Evolutionary conservation across 2,888 invertebrate genomes (phyloP).

Genomic region (Acheta domesticus): DNA sequence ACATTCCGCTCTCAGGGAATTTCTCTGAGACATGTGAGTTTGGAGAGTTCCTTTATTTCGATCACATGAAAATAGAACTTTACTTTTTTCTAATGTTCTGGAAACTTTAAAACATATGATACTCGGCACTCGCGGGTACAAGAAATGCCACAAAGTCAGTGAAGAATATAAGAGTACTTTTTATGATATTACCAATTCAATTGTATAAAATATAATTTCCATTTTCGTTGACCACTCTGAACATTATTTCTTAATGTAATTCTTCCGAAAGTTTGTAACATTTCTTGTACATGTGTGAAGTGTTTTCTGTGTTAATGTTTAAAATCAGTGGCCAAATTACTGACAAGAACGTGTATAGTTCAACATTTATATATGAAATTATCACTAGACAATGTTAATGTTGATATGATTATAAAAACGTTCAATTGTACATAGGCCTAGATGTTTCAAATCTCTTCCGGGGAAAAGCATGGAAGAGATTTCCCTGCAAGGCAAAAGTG

Average conservation of each 20-base stretch:
- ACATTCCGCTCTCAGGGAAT: slow-evolving; percentile 2
- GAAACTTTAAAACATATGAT: not conserved
- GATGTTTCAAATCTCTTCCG: not conserved
- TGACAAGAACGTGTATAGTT: not conserved
- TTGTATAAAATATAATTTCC: not conserved
- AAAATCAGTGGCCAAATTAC: not conserved
- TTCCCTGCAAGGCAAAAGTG: not conserved
- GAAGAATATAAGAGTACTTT: not conserved
- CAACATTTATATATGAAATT: slow-evolving; percentile 11
- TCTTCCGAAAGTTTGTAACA: not conserved
- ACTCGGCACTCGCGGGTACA: not conserved
- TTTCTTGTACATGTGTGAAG: not conserved
- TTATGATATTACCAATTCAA: not conserved
- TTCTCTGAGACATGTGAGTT: not conserved
- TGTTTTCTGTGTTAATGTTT: slow-evolving; percentile 3
- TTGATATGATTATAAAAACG: slow-evolving; percentile 11
- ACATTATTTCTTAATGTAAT: not conserved
- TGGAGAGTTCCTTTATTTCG: slow-evolving; percentile 18
- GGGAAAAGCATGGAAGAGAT: not conserved
- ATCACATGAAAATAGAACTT: not conserved
- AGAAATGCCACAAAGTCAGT: not conserved
- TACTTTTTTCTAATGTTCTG: not conserved
- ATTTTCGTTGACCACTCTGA: not conserved
- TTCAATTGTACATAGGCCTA: slow-evolving; percentile 7
- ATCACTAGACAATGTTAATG: not conserved